A percentile compares a stretch with the other conserved stretches of the same genome.
Conservation (phyloP, 92 coral and sea anemone species). For the Scolanthus callimorphus region DNA sequence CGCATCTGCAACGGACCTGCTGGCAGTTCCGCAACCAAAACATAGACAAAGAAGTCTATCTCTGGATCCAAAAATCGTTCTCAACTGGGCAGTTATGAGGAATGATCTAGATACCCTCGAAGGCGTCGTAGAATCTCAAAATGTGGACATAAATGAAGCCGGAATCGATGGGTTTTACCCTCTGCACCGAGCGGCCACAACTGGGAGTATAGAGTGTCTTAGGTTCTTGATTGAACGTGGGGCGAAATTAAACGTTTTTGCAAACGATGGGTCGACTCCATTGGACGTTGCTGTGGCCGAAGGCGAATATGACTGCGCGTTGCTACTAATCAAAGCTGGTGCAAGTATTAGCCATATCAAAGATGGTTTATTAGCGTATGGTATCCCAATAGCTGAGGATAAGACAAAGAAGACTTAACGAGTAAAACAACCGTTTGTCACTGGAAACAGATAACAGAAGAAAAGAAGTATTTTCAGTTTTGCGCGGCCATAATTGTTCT, state of each 20-base stretch:
- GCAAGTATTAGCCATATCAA: slow-evolving; percentile 83
- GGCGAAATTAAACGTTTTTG: slow-evolving; percentile 66
- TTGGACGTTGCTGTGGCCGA: slow-evolving; percentile 84
- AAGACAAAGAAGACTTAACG: no score
- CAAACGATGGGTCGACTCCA: slow-evolving; percentile 75
- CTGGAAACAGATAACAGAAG: no score
- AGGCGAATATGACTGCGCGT: slow-evolving; percentile 96
- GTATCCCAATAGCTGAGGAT: background rate
- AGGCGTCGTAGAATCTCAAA: slow-evolving; percentile 51
- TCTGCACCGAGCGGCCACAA: slow-evolving; percentile 83
- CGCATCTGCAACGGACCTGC: background rate
- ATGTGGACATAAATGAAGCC: slow-evolving; percentile 59
- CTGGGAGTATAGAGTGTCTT: slow-evolving; percentile 88
- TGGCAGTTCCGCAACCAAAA: slow-evolving; percentile 10
- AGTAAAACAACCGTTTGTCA: no score
- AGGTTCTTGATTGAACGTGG: slow-evolving; percentile 72
- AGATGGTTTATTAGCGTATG: slow-evolving; percentile 56
- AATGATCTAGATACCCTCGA: slow-evolving; percentile 73
- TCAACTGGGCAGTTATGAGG: slow-evolving; percentile 84
- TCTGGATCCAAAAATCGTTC: slow-evolving; percentile 72
- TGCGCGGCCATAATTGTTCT: no score
- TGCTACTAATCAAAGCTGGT: slow-evolving; percentile 68
- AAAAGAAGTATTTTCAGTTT: no score
- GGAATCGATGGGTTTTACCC: slow-evolving; percentile 86
- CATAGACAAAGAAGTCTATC: slow-evolving; percentile 72